Evolutionary conservation across 2,888 invertebrate species (phyloP).

Genomic region (Ochropleura leucogaster): DNA sequence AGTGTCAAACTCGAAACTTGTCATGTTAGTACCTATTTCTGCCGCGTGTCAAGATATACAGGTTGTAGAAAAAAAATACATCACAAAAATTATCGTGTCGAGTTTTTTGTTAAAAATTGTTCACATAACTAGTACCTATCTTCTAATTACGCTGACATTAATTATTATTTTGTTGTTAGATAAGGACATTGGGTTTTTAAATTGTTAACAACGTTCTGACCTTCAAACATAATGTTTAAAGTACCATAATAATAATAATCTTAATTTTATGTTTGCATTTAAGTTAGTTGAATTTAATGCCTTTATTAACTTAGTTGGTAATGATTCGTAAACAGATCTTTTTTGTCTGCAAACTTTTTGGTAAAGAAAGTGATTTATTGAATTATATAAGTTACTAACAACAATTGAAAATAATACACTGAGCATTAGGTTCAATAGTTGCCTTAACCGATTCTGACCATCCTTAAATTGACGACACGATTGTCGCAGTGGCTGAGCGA

Average conservation of each 20-base stretch:
- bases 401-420: too few species aligned
- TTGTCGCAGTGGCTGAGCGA: too few species aligned
- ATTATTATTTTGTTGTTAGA: conserved; percentile 60
- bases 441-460: neutral
- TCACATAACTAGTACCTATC: conserved; percentile 48
- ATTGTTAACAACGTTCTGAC: conserved; percentile 55
- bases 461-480: too few species aligned
- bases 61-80: conserved; percentile 17
- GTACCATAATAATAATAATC: conserved; percentile 42
- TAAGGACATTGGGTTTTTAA: conserved; percentile 56
- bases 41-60: neutral
- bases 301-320: conserved; percentile 27
- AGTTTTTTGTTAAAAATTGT: conserved; percentile 51
- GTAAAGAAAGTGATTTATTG: conserved; percentile 4
- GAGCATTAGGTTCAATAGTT: neutral
- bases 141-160: conserved; percentile 63
- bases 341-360: conserved; percentile 2
- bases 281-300: conserved; percentile 37
- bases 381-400: neutral
- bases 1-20: neutral
- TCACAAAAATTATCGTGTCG: conserved; percentile 21
- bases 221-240: conserved; percentile 44
- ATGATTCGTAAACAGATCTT: conserved; percentile 13
- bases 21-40: conserved; percentile 4
- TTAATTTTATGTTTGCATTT: conserved; percentile 38